Conservation (phyloP, 2,797 vertebrate species). For the Urophycis tenuis region DNA sequence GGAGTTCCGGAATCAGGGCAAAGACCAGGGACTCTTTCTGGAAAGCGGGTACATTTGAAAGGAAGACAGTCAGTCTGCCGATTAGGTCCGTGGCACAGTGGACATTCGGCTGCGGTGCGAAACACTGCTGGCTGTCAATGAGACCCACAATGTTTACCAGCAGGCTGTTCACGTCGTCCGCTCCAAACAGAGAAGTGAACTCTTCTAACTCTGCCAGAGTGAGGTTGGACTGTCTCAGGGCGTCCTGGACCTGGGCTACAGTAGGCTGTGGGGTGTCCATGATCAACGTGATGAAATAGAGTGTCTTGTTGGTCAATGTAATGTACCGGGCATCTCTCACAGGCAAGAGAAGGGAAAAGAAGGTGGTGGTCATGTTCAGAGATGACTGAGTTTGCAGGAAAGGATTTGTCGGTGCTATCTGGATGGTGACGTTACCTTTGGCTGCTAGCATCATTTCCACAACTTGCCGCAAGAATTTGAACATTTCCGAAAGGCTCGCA, state of each 20-base stretch:
- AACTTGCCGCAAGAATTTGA: constrained; percentile 51
- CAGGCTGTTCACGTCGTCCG: constrained; percentile 41
- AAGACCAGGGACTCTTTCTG: constrained; percentile 44
- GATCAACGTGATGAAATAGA: constrained; percentile 56
- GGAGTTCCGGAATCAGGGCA: constrained; percentile 45
- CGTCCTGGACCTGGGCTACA: constrained; percentile 45
- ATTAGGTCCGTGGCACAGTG: constrained; percentile 57
- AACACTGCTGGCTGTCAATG: constrained; percentile 49
- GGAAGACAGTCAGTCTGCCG: constrained; percentile 39
- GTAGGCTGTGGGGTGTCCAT: constrained; percentile 45
- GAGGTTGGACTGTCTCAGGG: constrained; percentile 60
- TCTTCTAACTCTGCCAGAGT: constrained; percentile 55
- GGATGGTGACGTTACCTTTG: constrained; percentile 32
- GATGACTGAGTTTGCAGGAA: constrained; percentile 20
- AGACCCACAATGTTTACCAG: constrained; percentile 47
- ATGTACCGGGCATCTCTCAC: constrained; percentile 35
- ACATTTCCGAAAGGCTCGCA: constrained; percentile 48
- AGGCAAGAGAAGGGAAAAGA: constrained; percentile 57
- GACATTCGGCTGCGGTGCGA: constrained; percentile 34
- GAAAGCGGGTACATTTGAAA: constrained; percentile 46
- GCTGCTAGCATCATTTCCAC: constrained; percentile 30
- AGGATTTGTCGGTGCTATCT: constrained; percentile 19
- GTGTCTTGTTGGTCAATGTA: constrained; percentile 41
- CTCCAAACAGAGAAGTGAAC: constrained; percentile 41
- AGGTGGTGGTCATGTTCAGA: constrained; percentile 36